Evolutionary conservation across 2,113 vertebrate species (phyloP), one percentile per base, ranked within the genome.

Genomic region (Isichthys henryi): DNA sequence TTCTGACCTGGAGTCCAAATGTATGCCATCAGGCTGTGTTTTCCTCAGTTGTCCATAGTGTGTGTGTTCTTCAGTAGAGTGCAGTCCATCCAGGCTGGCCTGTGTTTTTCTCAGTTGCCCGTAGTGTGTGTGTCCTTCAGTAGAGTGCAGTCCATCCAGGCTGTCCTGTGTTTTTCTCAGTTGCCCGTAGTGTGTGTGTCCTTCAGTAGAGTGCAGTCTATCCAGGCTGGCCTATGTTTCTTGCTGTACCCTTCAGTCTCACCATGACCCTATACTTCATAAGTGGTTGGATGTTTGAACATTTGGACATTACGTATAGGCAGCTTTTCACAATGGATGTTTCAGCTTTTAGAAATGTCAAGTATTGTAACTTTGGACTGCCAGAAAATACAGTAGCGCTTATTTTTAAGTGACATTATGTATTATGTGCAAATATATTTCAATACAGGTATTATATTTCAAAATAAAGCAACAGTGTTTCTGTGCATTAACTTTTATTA

Each of bases 401-500:
- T 74, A 15, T 74, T n/a, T 9, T 1, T 0, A 31, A 9, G 21
- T 46, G 17, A 19, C n/a, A 21, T 46, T 21, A 6, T 83, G 31
- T 8, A 46, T 83, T 43, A 39, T 8, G 17, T 46, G 3, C 35
- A 45, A 21, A 46, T 17, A 45, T 83, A 21, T 45, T 45, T 45
- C 0, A 21, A 23, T 83, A 21, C 7, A 27, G 39, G 11, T 46
- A 83, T 83, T 83, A 46, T 46, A 46, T 83, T 83, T 83, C 19
- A 46, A 19, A 46, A 3, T 46, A 83, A 83, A 74, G 10, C 15
- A 45, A 8, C 3, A 1, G 15, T 46, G 82, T 88, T 62, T 88
- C 53, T 13, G 19, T 58, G 46, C 27, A 88, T 45, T n/a, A 66
- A 88, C 87, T 45, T 88, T 10, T 35, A 2, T 90, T 90, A 94